Percentiles rank a stretch among this genome's conserved stretches.
These are phyloP conservation scores for Siniperca chuatsi DNA, from an alignment of 2,113 vertebrate species.

Conservation along the genomic window DNA sequence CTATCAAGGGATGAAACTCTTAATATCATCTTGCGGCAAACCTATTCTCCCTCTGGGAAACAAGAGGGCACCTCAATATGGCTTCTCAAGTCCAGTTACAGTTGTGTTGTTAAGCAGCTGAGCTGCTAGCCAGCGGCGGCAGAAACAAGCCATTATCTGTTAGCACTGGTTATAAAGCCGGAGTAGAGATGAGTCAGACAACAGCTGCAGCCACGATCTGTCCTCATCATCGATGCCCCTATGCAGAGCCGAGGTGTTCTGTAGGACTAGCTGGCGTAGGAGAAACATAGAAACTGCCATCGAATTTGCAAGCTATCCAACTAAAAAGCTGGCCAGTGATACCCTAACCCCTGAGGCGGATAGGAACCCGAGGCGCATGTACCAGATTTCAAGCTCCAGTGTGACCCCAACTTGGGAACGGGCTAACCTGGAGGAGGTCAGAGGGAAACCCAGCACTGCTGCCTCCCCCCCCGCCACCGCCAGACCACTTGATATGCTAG, in stretches of 20 bases:
- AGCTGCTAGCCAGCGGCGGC: slow-evolving; percentile 48
- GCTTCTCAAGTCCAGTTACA: slow-evolving; percentile 67
- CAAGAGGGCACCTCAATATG: slow-evolving; percentile 50
- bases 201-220: slow-evolving; percentile 38
- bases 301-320: slow-evolving; percentile 46
- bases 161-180: slow-evolving; percentile 42
- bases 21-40: slow-evolving; percentile 49
- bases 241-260: slow-evolving; percentile 36
- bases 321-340: slow-evolving; percentile 57
- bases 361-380: slow-evolving; percentile 71
- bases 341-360: slow-evolving; percentile 56
- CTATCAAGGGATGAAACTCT: slow-evolving; percentile 53
- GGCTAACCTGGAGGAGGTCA: slow-evolving; percentile 81
- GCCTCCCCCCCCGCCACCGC: slow-evolving; percentile 56
- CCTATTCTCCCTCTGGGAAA: slow-evolving; percentile 46
- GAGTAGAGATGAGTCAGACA: slow-evolving; percentile 27
- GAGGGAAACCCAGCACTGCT: slow-evolving; percentile 78
- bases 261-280: not conserved
- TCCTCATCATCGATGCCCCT: slow-evolving; percentile 17
- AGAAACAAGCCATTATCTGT: slow-evolving; percentile 58
- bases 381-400: slow-evolving; percentile 79
- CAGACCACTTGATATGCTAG: slow-evolving; percentile 82
- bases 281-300: slow-evolving; percentile 30
- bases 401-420: slow-evolving; percentile 86
- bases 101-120: slow-evolving; percentile 67